These are phyloP conservation scores for Melierax canorus DNA, from an alignment of 2,113 vertebrate genomes.

Conservation along the genomic window DNA sequence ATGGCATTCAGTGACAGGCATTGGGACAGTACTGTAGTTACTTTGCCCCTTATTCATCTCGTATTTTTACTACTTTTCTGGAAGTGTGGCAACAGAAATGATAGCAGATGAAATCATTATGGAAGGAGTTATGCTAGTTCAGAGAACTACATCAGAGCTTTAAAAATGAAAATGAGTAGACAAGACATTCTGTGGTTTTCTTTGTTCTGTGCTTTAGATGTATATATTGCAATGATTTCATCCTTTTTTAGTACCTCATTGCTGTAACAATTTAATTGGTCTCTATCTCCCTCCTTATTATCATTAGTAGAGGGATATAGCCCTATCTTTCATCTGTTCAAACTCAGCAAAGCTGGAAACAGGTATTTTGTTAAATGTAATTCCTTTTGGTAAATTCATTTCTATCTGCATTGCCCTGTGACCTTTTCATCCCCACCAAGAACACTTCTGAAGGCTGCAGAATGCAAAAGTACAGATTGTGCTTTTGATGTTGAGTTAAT, in stretches of 20 bases:
- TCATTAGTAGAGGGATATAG: conserved; percentile 40
- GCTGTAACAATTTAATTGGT: conserved; percentile 33
- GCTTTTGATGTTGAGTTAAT: neutral
- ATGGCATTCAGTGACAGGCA: neutral
- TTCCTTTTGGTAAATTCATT: conserved; percentile 34
- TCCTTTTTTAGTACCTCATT: neutral
- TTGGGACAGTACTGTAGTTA: neutral
- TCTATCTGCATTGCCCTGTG: neutral
- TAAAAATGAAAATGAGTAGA: neutral
- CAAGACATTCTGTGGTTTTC: neutral
- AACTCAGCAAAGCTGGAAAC: conserved; percentile 36
- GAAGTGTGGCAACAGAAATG: neutral
- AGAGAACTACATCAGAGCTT: neutral
- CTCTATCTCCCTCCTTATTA: conserved; percentile 31
- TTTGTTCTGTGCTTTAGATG: conserved; percentile 9
- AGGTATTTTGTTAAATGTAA: conserved; percentile 50
- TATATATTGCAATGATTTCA: conserved; percentile 3
- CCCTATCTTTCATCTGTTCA: conserved; percentile 57
- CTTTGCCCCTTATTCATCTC: neutral
- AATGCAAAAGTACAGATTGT: neutral
- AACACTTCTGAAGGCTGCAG: neutral
- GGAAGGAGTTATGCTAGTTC: neutral
- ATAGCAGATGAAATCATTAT: neutral
- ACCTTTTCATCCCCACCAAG: neutral
- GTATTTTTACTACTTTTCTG: neutral